Evolutionary conservation across 1,140 invertebrate genomes (phyloP), one percentile per base, ranked within the genome.

Genomic region (Drosophila carrolli): DNA sequence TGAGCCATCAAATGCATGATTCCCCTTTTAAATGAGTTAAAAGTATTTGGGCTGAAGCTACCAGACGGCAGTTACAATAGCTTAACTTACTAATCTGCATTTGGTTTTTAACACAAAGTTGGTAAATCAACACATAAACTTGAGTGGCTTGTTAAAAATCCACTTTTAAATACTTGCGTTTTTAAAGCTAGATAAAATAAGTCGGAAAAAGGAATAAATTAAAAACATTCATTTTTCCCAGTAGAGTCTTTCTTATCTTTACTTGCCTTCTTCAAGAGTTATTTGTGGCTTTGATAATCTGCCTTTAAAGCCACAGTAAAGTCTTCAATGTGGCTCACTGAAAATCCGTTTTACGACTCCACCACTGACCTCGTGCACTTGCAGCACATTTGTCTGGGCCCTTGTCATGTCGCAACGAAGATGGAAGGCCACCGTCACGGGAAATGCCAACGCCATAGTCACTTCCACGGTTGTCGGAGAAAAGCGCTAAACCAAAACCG

Each of bases 291-390:
- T 70, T 48, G 37, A 65, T 70, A 57, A 57, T 47, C 65, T 58
- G 51, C 14, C 5, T 47, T 76, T 68, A 70, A 68, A 77, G 73
- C 50, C 50, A 56, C 43, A 55, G 29, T 14, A 54, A 7, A 38
- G 27, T 13, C 78, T 50, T 60, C 38, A 65, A 59, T 58, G 54
- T 58, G 43, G 55, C 43, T 60, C 41, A 11, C 43, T 55, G 57
- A 14, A 70, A 81, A 54, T 68, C 67, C 48, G 23, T 55, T 80
- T 70, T 68, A 70, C 67, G 77, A 62, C 72, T 62, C 19, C 19
- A 8, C 37, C 40, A 40, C 62, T 72, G 81, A 85, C 81, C 74
- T 61, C 61, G 61, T 51, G 32, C 81, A 70, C 73, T 85, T 66
- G 60, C 73, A 63, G 71, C 51, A 44, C 67, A 81, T 81, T 81